Evolutionary conservation across 2,113 vertebrate genomes (phyloP), one percentile per base, ranked within the genome.

Genomic region (Perca schrenkii): DNA sequence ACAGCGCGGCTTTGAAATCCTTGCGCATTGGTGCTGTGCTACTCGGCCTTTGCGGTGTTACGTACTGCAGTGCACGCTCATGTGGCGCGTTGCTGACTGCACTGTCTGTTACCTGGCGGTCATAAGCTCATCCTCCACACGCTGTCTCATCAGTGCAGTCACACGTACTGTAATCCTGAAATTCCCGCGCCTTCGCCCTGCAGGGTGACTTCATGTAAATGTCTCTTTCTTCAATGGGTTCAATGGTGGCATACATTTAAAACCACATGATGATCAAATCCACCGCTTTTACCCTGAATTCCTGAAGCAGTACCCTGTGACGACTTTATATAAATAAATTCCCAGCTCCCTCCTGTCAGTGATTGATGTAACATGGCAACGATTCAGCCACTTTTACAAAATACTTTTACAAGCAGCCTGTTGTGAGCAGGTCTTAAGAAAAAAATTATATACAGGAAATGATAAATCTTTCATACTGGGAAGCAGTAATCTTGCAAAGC

Each of bases 71-170:
- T 31, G 74, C 52, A 43, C 25, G 36, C 69, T 71, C 79, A 43
- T n/a, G 60, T 66, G 14, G 36, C 15, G 43, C 78, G 8, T 22
- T 36, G 86, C 82, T 84, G 82, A 82, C 73, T 82, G 80, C 47
- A 67, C 64, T 70, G 87, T 83, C 86, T 89, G 88, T 53, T 91
- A 86, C 88, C 92, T 90, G 83, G 43, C 46, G 75, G 79, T 86
- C 87, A 73, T 86, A 84, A 93, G 85, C 92, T 88, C 87, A 79
- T 89, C 91, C 86, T 83, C 83, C 83, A 71, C 82, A 58, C 40
- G 63, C 84, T 84, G 90, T 85, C 77, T 91, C 80, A 82, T 86
- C 85, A 79, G 50, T 0, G 70, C 75, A 57, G 88, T 86, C 89
- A 87, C 88, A 81, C 85, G 73, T 47, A 71, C 74, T 84, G 82